Conservation (phyloP, 2,888 invertebrate genomes). For the Dynastes hyllus region DNA sequence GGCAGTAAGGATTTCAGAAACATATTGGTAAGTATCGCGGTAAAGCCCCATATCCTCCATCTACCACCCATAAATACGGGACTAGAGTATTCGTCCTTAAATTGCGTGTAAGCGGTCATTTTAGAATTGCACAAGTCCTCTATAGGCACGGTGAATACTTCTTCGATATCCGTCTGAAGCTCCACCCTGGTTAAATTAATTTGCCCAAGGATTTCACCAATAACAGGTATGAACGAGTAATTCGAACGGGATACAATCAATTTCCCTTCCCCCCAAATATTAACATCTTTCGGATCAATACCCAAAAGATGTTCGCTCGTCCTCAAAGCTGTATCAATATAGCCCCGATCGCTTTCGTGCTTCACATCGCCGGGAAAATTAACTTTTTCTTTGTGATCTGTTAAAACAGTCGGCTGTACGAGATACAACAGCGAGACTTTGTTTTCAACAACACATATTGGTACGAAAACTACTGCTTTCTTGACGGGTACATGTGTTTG, state of each 20-base stretch:
- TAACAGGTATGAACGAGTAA: constrained; percentile 81
- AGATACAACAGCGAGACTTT: constrained; percentile 87
- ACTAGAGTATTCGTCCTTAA: constrained; percentile 75
- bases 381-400: constrained; percentile 85
- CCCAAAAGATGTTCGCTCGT: constrained; percentile 89
- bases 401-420: constrained; percentile 80
- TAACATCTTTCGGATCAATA: constrained; percentile 75
- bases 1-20: constrained; percentile 81
- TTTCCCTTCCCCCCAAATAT: constrained; percentile 78
- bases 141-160: constrained; percentile 82
- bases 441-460: constrained; percentile 81
- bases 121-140: constrained; percentile 77
- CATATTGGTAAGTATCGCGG: constrained; percentile 83
- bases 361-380: constrained; percentile 86
- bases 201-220: constrained; percentile 76
- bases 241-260: constrained; percentile 72
- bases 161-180: constrained; percentile 83
- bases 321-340: constrained; percentile 73
- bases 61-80: constrained; percentile 79
- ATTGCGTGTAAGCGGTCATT: constrained; percentile 81
- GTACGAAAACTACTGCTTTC: constrained; percentile 87
- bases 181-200: constrained; percentile 74
- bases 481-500: constrained; percentile 67
- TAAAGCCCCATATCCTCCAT: constrained; percentile 84
- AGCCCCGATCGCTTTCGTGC: constrained; percentile 69